Percentiles rank a stretch among this genome's conserved stretches.
phyloP scores from a whole-genome alignment of 2,113 vertebrate genomes.

The Cygnus buccinator region DNA sequence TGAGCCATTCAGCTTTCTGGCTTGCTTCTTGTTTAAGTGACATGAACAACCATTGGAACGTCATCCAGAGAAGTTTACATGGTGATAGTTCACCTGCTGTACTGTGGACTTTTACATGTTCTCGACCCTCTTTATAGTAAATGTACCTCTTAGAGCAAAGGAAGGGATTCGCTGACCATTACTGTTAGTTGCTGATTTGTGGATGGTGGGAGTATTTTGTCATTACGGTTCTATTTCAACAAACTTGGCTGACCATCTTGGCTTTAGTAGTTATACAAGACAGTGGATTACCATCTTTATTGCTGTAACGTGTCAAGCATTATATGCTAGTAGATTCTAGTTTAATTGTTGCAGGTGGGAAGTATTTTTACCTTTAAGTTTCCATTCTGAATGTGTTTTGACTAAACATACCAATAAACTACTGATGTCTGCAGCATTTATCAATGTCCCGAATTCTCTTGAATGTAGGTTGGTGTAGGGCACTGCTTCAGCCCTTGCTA shows the following conservation, averaged over 20 bases:
- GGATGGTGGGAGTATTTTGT: constrained; percentile 82
- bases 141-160: constrained; percentile 75
- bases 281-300: constrained; percentile 86
- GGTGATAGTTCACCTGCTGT: constrained; percentile 79
- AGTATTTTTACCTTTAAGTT: constrained; percentile 81
- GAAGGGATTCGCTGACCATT: constrained; percentile 76
- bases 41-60: constrained; percentile 50
- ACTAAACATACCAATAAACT: constrained; percentile 98
- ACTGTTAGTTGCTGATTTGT: constrained; percentile 78
- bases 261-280: constrained; percentile 84
- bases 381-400: constrained; percentile 96
- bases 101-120: constrained; percentile 76
- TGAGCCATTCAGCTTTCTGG: constrained; percentile 83
- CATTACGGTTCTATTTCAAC: constrained; percentile 80
- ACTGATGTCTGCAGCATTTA: constrained; percentile 96
- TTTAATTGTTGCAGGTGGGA: constrained; percentile 88
- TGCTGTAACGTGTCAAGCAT: constrained; percentile 89
- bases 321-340: constrained; percentile 88
- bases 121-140: constrained; percentile 65
- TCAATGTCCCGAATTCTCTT: constrained; percentile 79
- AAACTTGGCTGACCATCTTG: constrained; percentile 80
- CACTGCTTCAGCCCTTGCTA: background rate
- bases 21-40: constrained; percentile 74
- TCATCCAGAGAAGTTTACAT: constrained; percentile 75
- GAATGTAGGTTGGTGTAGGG: constrained; percentile 15